Evolutionary conservation across 2,797 vertebrate genomes (phyloP), one percentile per base, ranked within the genome.

Genomic region (Brotula barbata): DNA sequence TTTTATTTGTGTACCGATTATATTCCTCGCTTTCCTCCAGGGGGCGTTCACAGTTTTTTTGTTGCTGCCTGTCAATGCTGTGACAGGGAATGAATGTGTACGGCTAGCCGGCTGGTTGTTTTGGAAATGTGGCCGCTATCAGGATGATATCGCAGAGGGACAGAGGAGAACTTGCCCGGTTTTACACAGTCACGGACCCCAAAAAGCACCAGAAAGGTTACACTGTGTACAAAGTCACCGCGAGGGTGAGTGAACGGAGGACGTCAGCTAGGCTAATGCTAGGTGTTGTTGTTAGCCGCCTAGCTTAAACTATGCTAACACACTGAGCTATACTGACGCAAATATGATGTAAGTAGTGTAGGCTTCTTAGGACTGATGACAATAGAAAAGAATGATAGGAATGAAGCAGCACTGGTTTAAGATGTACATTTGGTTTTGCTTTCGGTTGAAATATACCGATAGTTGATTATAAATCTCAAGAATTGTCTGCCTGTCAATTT

Each of bases 191-290:
- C 77, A 97, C 94, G 6, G 95, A 99, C 23, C 95, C 96, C 21
- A 93, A 92, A 75, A 94, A 92, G 68, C 96, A 98, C 76, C 87
- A 89, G 47, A 93, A 92, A 86, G 96, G 96, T 31, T 94, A 97
- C 61, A 98, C 96, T n/a, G 93, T 98, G 41, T 99, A 99, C 89
- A 96, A 95, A 91, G 96, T 99, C 80, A 98, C 96, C 37, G 96
- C 95, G 37, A 90, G 94, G 93, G 96, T 98, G 86, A 95, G 96
- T 92, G 39, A 43, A 71, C 7, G 14, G 15, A 19, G 6, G 15
- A 34, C 22, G 37, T 50, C 45, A 64, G 52, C 28, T 45, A 51
- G 45, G 74, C 69, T 80, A 57, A 71, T 72, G 77, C 80, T 80
- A 77, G 8, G 3, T 82, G 80, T 72, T 71, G 45, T 59, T 76